phyloP scores from a whole-genome alignment of 2,113 vertebrate genomes.

The Notarius lentiginosus region DNA sequence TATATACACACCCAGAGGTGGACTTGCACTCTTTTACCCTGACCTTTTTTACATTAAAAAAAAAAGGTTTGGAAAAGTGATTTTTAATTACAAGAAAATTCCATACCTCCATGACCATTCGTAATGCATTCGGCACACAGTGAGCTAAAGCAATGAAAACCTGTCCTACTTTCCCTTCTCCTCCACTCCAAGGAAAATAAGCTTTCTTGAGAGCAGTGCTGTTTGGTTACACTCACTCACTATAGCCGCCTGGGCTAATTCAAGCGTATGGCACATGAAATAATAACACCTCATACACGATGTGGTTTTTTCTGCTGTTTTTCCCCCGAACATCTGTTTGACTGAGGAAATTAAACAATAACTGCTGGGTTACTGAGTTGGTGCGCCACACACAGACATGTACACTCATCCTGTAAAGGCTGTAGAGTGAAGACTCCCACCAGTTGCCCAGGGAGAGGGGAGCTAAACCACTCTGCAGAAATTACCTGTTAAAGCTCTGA shows the following conservation, averaged over 20 bases:
- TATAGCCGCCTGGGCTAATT: constrained; percentile 54
- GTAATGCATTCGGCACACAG: constrained; percentile 42
- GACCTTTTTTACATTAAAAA: constrained; percentile 13
- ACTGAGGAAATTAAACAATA: constrained; percentile 41
- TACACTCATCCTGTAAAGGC: neutral
- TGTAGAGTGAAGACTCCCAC: constrained; percentile 14
- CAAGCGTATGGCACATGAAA: constrained; percentile 42
- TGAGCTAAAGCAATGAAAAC: constrained; percentile 45
- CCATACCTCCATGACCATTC: constrained; percentile 44
- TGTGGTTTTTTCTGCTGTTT: neutral
- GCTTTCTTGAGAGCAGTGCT: constrained; percentile 52
- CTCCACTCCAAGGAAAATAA: constrained; percentile 64
- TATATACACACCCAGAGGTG: constrained; percentile 47
- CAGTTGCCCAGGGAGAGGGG: constrained; percentile 25
- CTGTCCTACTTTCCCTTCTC: constrained; percentile 51
- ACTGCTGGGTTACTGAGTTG: constrained; percentile 47
- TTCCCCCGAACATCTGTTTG: constrained; percentile 25
- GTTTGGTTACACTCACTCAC: constrained; percentile 60
- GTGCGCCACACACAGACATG: constrained; percentile 13
- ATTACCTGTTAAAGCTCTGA: constrained; percentile 57
- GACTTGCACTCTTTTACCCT: constrained; percentile 11
- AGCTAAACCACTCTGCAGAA: constrained; percentile 58
- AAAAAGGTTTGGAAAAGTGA: constrained; percentile 25
- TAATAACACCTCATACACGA: constrained; percentile 39
- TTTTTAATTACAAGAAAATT: constrained; percentile 51